phyloP scores from a whole-genome alignment of 2,797 vertebrate species.

The Takifugu ocellatus region DNA sequence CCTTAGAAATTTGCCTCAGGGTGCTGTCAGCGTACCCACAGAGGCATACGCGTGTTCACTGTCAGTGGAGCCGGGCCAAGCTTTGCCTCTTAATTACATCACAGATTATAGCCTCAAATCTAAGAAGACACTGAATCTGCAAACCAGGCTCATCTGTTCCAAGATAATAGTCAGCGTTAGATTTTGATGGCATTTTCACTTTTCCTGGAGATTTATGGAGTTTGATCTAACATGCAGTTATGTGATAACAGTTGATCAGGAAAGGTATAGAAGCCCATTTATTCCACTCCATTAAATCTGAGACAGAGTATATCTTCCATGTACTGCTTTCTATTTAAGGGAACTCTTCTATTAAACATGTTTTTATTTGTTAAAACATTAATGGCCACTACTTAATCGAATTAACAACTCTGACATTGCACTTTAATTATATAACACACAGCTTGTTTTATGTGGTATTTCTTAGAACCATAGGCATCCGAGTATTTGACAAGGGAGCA shows the following conservation, averaged over 20 bases:
- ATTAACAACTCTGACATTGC: too few species aligned
- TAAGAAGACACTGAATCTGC: conserved; percentile 28
- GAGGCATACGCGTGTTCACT: conserved; percentile 16
- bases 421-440: too few species aligned
- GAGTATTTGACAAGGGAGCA: too few species aligned
- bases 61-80: conserved; percentile 19
- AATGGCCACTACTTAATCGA: too few species aligned
- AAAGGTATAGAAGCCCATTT: background rate
- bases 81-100: conserved; percentile 55
- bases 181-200: conserved; percentile 13
- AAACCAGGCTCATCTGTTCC: conserved; percentile 25
- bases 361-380: too few species aligned
- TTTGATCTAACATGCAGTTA: conserved; percentile 3
- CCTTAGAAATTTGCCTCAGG: conserved; percentile 13
- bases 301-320: background rate
- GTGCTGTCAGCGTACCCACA: conserved; percentile 18
- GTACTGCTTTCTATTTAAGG: background rate
- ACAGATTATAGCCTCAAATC: conserved; percentile 45
- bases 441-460: too few species aligned
- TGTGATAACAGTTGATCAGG: background rate
- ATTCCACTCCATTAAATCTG: background rate
- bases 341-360: too few species aligned
- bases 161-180: conserved; percentile 24
- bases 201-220: conserved; percentile 3
- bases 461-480: too few species aligned